A percentile compares a stretch with the other conserved stretches of the same genome.
Evolutionary conservation across 1,140 invertebrate species (phyloP).

Genomic region (Ceratina japonica): DNA sequence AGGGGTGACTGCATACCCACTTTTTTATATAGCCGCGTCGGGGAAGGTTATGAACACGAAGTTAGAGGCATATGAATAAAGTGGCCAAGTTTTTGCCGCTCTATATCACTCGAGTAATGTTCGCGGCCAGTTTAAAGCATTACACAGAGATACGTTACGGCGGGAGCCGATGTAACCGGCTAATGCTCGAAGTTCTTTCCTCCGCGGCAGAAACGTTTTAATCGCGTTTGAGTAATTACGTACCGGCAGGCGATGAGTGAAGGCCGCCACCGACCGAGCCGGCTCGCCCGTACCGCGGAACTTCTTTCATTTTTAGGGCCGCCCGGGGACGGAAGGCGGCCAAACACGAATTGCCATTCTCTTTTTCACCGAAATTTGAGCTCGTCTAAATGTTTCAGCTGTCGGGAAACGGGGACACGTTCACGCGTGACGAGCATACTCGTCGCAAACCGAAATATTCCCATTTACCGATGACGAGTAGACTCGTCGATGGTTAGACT

Average conservation of each 20-base stretch:
- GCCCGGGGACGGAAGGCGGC: background rate
- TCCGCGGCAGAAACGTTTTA: conserved; percentile 44
- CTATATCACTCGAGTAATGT: conserved; percentile 67
- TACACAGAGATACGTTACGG: conserved; percentile 45
- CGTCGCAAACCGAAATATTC: no score
- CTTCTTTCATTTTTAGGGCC: conserved; percentile 26
- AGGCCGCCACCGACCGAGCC: background rate
- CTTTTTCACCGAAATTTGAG: conserved; percentile 37
- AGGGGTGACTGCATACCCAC: conserved; percentile 49
- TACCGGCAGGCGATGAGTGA: conserved; percentile 59
- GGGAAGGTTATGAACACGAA: conserved; percentile 67
- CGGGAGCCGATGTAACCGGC: conserved; percentile 37
- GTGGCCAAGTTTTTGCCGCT: conserved; percentile 66
- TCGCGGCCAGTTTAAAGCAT: conserved; percentile 64
- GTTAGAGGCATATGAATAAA: conserved; percentile 67
- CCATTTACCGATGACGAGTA: no score
- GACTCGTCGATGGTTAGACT: no score
- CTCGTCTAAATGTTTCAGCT: background rate
- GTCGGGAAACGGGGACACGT: no score
- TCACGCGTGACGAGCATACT: no score
- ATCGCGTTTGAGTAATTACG: conserved; percentile 61
- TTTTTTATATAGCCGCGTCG: conserved; percentile 65
- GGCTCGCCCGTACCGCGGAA: background rate
- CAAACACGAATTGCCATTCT: conserved; percentile 11
- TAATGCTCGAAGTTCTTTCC: conserved; percentile 54